These are phyloP conservation scores for Actenoides lindsayi DNA, from an alignment of 2,113 vertebrate genomes.

Conservation along the genomic window DNA sequence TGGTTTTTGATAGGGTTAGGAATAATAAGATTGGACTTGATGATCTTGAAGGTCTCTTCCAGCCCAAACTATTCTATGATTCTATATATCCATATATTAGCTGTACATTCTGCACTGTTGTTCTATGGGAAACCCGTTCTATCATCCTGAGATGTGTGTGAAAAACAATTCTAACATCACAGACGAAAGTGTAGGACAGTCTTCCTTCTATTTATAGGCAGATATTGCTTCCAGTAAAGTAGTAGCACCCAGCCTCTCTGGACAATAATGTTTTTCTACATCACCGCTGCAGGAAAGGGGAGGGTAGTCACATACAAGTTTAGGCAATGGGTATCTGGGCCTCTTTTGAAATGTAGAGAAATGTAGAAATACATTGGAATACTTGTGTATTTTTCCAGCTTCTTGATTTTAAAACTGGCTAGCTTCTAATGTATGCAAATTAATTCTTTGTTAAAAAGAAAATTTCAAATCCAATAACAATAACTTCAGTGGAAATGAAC, in stretches of 20 bases:
- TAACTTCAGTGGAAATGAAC: conserved; percentile 22
- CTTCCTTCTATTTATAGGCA: background rate
- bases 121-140: background rate
- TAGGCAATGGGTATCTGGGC: background rate
- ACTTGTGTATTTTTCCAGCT: background rate
- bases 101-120: background rate
- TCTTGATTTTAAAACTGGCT: background rate
- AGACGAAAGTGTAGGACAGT: background rate
- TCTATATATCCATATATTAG: background rate
- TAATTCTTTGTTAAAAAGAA: conserved; percentile 54
- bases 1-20: no score
- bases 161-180: background rate
- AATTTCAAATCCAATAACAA: conserved; percentile 43
- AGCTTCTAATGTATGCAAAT: conserved; percentile 36
- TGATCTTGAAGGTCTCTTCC: no score
- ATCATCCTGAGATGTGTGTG: background rate
- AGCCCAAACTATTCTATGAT: no score
- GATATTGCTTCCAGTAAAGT: background rate
- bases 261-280: background rate
- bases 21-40: no score
- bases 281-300: background rate
- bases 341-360: background rate
- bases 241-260: background rate
- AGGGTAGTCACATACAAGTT: background rate
- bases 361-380: background rate